These are phyloP conservation scores for Pseudococcus viburni DNA, from an alignment of 2,888 invertebrate genomes.

Conservation along the genomic window DNA sequence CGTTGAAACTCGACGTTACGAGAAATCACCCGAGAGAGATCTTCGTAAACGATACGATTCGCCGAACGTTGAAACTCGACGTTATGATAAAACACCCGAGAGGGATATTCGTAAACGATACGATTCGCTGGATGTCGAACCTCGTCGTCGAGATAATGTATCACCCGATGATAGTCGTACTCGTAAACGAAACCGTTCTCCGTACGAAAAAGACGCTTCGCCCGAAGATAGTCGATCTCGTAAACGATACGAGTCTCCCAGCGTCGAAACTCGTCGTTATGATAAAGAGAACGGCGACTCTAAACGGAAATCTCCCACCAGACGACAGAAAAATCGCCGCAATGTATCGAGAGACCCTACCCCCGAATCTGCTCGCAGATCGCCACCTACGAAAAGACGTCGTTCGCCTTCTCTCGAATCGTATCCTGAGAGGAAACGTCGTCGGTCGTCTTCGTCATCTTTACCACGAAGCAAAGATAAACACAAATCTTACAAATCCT, in stretches of 20 bases:
- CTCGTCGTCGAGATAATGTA: not conserved
- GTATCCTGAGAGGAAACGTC: not conserved
- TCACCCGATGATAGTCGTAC: not conserved
- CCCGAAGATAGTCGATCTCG: not conserved
- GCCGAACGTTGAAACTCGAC: not conserved
- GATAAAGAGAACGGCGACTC: conserved; percentile 20
- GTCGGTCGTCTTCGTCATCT: not conserved
- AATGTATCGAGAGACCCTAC: not conserved
- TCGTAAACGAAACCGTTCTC: not conserved
- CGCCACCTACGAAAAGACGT: conserved; percentile 12
- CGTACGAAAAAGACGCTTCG: not conserved
- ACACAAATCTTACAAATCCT: not conserved
- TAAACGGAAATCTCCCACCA: not conserved
- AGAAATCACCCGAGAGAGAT: not conserved
- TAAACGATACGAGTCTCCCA: not conserved
- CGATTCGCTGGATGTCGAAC: not conserved
- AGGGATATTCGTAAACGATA: not conserved
- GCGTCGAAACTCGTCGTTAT: not conserved
- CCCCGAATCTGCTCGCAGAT: not conserved
- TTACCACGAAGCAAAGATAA: not conserved
- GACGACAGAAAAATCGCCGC: conserved; percentile 10
- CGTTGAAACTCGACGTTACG: not conserved
- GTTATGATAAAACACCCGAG: not conserved
- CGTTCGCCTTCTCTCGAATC: conserved; percentile 28
- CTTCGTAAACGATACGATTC: not conserved